Evolutionary conservation across 64 coral and sea anemone genomes (phyloP).

Genomic region (Porites lutea): DNA sequence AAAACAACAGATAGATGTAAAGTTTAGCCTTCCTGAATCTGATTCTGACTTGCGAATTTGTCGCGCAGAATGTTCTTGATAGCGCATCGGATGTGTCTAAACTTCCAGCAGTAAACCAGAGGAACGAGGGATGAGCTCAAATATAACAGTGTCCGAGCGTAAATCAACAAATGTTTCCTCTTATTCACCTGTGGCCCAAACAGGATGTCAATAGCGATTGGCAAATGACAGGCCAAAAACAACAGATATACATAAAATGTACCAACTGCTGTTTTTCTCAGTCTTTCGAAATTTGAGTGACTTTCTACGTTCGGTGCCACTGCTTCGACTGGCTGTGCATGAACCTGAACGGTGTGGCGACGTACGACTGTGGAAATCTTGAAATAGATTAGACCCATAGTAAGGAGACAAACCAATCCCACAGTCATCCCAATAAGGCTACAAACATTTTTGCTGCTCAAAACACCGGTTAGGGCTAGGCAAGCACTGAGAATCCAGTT

Average conservation of each 20-base stretch:
- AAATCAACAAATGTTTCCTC: neutral
- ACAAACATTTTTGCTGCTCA: neutral
- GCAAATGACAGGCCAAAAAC: neutral
- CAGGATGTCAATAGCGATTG: too few relatives aligned
- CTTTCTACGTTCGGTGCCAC: neutral
- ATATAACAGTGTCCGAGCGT: neutral
- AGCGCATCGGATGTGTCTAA: neutral
- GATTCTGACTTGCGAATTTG: neutral
- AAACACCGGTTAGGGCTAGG: neutral
- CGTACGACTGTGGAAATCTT: neutral
- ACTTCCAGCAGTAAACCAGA: conserved; percentile 3
- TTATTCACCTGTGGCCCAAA: too few relatives aligned
- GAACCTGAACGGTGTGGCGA: neutral
- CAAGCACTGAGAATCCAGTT: neutral
- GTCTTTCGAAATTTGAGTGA: neutral
- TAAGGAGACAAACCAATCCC: neutral
- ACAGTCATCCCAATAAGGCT: neutral
- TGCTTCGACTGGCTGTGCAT: too few relatives aligned
- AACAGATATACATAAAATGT: neutral
- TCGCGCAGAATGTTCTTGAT: neutral
- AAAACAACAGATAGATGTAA: neutral
- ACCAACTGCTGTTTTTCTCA: neutral
- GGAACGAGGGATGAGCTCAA: neutral
- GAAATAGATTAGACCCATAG: neutral
- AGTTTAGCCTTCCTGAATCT: too few relatives aligned